phyloP scores from a whole-genome alignment of 2,888 invertebrate species.

The Malthinus flaveolus region DNA sequence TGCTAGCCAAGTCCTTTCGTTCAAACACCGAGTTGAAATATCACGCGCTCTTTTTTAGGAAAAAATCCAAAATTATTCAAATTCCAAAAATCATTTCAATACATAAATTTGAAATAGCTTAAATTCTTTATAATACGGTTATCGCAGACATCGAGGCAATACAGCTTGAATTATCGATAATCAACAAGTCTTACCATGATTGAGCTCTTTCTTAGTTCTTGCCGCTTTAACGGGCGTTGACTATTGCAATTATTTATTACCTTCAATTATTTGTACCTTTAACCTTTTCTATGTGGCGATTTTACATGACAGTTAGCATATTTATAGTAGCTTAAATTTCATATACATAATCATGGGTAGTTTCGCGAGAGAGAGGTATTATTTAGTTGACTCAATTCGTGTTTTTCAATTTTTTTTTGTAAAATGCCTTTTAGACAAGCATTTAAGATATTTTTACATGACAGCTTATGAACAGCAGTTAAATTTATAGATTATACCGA shows the following conservation, averaged over 20 bases:
- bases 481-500: too few relatives aligned
- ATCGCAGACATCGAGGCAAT: constrained; percentile 2
- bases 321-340: constrained; percentile 5
- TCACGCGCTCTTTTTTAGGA: constrained; percentile 1
- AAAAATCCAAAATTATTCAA: constrained; percentile 2
- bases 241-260: constrained; percentile 20
- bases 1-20: too few relatives aligned
- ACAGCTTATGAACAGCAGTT: too few relatives aligned
- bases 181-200: constrained; percentile 24
- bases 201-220: constrained; percentile 29
- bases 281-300: constrained; percentile 26
- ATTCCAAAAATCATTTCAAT: constrained; percentile 5
- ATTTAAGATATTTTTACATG: too few relatives aligned
- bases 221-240: constrained; percentile 34
- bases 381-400: too few relatives aligned
- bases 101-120: constrained; percentile 5
- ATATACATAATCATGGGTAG: background rate
- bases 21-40: background rate
- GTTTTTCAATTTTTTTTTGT: too few relatives aligned
- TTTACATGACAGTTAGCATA: constrained; percentile 2
- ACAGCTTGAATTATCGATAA: constrained; percentile 1
- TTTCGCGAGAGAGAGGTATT: too few relatives aligned
- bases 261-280: constrained; percentile 18
- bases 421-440: too few relatives aligned
- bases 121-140: constrained; percentile 1